Base-by-base conservation (phyloP, 2,113 vertebrate genomes). In the Pao palembangensis region DNA sequence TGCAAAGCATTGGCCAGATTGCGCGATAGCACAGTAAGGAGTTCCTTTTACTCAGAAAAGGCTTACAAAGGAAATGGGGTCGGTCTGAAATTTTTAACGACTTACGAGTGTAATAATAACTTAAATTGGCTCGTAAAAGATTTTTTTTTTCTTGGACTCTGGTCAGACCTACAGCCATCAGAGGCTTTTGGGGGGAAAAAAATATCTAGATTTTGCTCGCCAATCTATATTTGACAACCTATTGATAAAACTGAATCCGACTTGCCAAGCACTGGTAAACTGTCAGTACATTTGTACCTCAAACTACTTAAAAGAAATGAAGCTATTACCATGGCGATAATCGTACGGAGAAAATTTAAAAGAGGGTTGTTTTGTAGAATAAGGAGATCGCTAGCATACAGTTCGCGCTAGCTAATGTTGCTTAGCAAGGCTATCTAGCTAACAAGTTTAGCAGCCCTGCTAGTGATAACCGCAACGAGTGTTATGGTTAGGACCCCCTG, bases 61-160 rank as follows among this genome's bases (percentile, higher is more conserved):
- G 47, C 65, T 76, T 71, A 82, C 77, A 82, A 85, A 85, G 74
- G 75, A 72, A 76, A 69, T 61, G 43, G 68, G 70, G 46, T 55
- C 61, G 76, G 53, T 55, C 21, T 64, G 51, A 78, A 47, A 17
- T 11, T 16, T 47, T n/a, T 47, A 17, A n/a, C 44, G n/a, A 47
- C 6, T 47, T 17, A n/a, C 16, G 15, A 7, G 13, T 8, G 44
- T 47, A 47, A 47, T 17, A 15, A 17, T 17, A 16, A 47, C 15
- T 47, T 47, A 1, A 16, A n/a, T n/a, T 17, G n/a, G 44, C 44
- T 47, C 44, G 4, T 47, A 47, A n/a, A 47, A 47, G 6, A 38
- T 38, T 38, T 38, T 28, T 38, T 28, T 5, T 28, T 38, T 38
- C 34, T 38, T 38, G 34, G 34, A 47, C 44, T 47, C 44, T n/a